These are phyloP conservation scores for Hypotaenidia okinawae DNA, from an alignment of 2,797 vertebrate species.

Conservation along the genomic window DNA sequence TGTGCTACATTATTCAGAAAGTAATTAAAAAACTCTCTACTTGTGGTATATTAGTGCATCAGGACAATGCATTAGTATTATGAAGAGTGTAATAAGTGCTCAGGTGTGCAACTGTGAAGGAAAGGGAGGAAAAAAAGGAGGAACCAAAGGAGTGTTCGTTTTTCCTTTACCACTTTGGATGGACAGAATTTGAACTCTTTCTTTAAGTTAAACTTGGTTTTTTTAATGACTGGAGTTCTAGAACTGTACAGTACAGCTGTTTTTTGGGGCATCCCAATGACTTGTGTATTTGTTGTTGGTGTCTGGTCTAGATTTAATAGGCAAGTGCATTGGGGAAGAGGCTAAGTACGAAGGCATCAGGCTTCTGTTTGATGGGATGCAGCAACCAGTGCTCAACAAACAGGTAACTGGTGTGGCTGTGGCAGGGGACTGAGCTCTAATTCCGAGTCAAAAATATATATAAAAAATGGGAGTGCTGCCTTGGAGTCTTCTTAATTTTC, in stretches of 20 bases:
- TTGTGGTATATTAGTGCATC: neutral
- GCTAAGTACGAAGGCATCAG: slow-evolving; percentile 87
- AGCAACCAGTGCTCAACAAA: slow-evolving; percentile 97
- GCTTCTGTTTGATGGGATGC: slow-evolving; percentile 89
- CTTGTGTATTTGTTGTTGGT: neutral
- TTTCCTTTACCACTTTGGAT: neutral
- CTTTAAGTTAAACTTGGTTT: neutral
- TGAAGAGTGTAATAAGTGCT: neutral
- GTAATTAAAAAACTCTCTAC: neutral
- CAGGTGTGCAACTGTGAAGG: neutral
- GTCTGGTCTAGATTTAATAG: slow-evolving; percentile 83
- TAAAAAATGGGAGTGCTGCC: neutral
- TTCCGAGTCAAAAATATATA: neutral
- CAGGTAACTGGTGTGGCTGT: slow-evolving; percentile 79
- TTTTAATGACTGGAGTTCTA: neutral
- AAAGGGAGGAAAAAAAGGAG: neutral
- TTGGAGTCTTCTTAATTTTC: neutral
- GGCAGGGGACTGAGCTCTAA: neutral
- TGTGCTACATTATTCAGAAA: neutral
- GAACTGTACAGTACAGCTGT: accelerated
- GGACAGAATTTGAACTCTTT: neutral
- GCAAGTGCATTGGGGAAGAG: slow-evolving; percentile 89
- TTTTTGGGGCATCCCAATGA: neutral
- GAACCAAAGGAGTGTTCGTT: neutral
- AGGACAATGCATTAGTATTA: neutral